These are phyloP conservation scores for Aplysia californica DNA, from an alignment of 1,140 invertebrate species.

Conservation along the genomic window DNA sequence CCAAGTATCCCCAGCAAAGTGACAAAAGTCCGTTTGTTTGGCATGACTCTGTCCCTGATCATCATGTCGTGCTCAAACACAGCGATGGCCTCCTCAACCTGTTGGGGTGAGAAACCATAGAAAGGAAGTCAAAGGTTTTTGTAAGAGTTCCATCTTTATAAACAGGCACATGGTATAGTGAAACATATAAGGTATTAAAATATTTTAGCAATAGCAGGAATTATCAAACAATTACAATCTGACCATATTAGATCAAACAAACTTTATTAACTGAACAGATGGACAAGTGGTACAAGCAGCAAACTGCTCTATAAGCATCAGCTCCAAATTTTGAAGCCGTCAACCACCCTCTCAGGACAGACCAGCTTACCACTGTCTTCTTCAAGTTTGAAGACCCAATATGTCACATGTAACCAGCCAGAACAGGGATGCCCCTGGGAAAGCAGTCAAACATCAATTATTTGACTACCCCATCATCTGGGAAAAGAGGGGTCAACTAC, in stretches of 20 bases:
- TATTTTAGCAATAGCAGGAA: neutral
- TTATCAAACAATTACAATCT: neutral
- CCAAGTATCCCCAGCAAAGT: constrained; percentile 23
- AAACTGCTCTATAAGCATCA: no score
- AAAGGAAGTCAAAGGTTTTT: neutral
- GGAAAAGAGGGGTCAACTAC: no score
- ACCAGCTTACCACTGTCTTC: no score
- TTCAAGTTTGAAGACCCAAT: no score
- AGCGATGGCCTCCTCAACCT: constrained; percentile 25
- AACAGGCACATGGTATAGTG: neutral
- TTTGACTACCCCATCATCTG: no score
- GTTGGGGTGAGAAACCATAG: neutral
- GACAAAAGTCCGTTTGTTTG: constrained; percentile 14
- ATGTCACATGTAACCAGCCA: no score
- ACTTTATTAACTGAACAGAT: neutral
- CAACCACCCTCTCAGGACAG: no score
- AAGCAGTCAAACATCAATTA: no score
- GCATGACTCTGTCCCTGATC: constrained; percentile 28
- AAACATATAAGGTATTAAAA: neutral
- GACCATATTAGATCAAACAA: neutral
- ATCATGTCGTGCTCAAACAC: constrained; percentile 28
- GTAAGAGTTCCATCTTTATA: neutral
- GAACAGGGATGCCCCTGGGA: no score
- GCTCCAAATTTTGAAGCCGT: no score
- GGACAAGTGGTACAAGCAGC: no score